phyloP scores from a whole-genome alignment of 2,797 vertebrate genomes.

The Enteromius fasciolatus region DNA sequence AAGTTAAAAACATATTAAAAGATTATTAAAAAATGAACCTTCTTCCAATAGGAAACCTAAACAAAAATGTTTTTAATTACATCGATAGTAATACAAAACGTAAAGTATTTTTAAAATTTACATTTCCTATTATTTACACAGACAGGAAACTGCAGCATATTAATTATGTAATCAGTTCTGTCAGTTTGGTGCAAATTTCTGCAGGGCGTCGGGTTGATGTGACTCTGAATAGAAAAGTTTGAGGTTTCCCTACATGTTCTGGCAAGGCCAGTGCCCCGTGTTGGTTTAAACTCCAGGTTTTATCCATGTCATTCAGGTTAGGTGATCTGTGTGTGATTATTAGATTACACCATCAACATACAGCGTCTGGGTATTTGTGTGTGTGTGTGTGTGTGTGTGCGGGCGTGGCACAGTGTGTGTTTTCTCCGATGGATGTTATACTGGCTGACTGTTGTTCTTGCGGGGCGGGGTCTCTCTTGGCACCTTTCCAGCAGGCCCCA shows the following conservation, averaged over 20 bases:
- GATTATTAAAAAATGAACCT: no score
- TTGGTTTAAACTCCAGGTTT: slow-evolving; percentile 11
- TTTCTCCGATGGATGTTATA: slow-evolving; percentile 31
- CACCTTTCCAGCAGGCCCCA: slow-evolving; percentile 41
- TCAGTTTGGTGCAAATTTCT: not conserved
- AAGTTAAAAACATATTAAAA: not conserved
- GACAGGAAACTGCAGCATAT: not conserved
- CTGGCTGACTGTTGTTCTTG: slow-evolving; percentile 40
- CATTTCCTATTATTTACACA: not conserved
- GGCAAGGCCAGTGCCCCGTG: slow-evolving; percentile 2
- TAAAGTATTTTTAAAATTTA: no score
- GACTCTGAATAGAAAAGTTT: not conserved
- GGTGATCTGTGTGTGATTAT: slow-evolving; percentile 15
- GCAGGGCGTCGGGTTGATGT: not conserved
- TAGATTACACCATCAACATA: slow-evolving; percentile 29
- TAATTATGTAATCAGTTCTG: not conserved
- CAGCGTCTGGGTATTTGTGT: not conserved
- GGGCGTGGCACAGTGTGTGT: slow-evolving; percentile 46
- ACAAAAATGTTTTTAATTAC: no score
- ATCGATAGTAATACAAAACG: not conserved
- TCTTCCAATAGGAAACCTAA: no score
- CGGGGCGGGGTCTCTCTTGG: slow-evolving; percentile 44
- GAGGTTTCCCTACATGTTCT: slow-evolving; percentile 12
- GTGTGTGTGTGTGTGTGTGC: not conserved
- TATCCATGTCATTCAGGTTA: slow-evolving; percentile 25